phyloP scores from a whole-genome alignment of 1,140 invertebrate species.

The Drosophila neocordata region DNA sequence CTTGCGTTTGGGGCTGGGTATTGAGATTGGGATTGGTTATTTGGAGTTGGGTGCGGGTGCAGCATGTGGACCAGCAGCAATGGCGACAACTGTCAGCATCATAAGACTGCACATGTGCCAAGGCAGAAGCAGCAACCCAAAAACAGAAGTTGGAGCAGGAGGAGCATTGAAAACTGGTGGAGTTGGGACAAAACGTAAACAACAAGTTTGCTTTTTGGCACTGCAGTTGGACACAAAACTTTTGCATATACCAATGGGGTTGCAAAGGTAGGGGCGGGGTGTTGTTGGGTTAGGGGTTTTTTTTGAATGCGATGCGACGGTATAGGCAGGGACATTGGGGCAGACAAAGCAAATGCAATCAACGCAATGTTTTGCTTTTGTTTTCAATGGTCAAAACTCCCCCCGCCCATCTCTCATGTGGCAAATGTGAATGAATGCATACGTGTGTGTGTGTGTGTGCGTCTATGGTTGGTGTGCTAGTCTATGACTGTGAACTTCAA shows the following conservation, averaged over 20 bases:
- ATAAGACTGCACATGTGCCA: conserved; percentile 65
- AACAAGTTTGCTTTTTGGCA: conserved; percentile 67
- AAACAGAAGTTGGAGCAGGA: conserved; percentile 12
- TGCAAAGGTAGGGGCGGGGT: background rate
- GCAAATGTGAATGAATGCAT: background rate
- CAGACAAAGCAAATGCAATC: conserved; percentile 68
- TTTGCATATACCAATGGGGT: conserved; percentile 32
- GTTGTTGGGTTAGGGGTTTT: background rate
- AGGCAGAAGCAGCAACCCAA: conserved; percentile 13
- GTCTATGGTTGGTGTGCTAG: background rate
- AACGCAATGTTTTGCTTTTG: conserved; percentile 59
- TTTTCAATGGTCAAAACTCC: conserved; percentile 27
- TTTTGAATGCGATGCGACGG: conserved; percentile 2
- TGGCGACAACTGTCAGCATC: conserved; percentile 73
- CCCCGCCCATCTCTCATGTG: background rate
- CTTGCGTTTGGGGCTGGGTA: conserved; percentile 10
- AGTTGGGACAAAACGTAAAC: conserved; percentile 61
- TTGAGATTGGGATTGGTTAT: background rate
- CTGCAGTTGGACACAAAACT: conserved; percentile 61
- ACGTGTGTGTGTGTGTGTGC: background rate
- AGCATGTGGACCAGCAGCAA: conserved; percentile 43
- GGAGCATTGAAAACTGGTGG: conserved; percentile 1
- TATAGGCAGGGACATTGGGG: conserved; percentile 31
- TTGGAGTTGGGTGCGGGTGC: conserved; percentile 15
- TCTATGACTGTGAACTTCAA: conserved; percentile 24